Percentiles rank a stretch among this genome's conserved stretches.
phyloP scores from a whole-genome alignment of 2,888 invertebrate genomes.

The Eristalis intricaria region DNA sequence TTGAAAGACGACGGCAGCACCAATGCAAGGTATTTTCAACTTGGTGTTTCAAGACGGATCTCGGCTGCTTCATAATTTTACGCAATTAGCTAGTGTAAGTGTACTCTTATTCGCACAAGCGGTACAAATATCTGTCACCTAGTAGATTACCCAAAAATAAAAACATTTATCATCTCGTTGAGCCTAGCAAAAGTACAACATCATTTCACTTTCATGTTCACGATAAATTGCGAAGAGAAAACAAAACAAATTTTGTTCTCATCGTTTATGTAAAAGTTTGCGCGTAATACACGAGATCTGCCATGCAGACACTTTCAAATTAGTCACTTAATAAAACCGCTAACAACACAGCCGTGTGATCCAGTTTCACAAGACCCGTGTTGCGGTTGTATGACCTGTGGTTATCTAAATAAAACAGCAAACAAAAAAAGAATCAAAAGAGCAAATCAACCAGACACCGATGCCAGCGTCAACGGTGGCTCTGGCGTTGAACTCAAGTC shows the following conservation, averaged over 20 bases:
- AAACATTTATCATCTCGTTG: too few relatives aligned
- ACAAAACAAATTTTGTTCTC: not conserved
- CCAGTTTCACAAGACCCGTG: slow-evolving; percentile 16
- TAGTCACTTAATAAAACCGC: slow-evolving; percentile 4
- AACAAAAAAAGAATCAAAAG: not conserved
- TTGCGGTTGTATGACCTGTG: slow-evolving; percentile 6
- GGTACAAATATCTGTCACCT: too few relatives aligned
- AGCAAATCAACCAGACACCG: not conserved
- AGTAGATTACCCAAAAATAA: too few relatives aligned
- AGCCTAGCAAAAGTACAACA: too few relatives aligned
- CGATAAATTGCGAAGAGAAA: not conserved
- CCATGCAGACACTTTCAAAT: slow-evolving; percentile 27
- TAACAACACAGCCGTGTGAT: slow-evolving; percentile 5
- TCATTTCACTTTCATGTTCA: too few relatives aligned
- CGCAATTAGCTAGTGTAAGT: too few relatives aligned
- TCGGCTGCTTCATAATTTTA: too few relatives aligned
- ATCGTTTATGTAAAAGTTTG: not conserved
- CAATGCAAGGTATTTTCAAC: too few relatives aligned
- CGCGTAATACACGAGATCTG: slow-evolving; percentile 18
- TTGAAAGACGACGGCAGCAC: too few relatives aligned
- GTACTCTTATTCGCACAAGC: too few relatives aligned
- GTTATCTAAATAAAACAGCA: not conserved
- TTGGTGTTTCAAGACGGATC: too few relatives aligned
- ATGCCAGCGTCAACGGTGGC: not conserved
- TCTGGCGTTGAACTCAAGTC: not conserved